A percentile compares a stretch with the other conserved stretches of the same genome.
These are phyloP conservation scores for Unio delphinus DNA, from an alignment of 2,888 invertebrate genomes.

Conservation along the genomic window DNA sequence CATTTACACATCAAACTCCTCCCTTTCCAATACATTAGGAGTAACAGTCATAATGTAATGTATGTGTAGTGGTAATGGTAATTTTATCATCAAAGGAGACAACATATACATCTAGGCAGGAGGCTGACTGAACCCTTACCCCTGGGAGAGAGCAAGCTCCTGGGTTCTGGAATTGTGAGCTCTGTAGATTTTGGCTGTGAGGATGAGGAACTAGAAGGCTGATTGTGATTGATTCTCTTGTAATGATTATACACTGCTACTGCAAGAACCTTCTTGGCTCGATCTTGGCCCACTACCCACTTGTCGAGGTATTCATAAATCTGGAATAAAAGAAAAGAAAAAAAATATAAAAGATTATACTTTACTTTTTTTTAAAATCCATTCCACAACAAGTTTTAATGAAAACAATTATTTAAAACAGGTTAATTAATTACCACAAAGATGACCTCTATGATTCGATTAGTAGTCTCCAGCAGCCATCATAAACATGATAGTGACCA, in stretches of 20 bases:
- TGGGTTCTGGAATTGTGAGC: neutral
- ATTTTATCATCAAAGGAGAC: neutral
- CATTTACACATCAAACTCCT: too few species aligned
- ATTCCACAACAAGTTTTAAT: too few species aligned
- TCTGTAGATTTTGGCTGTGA: conserved; percentile 8
- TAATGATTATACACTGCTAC: conserved; percentile 99
- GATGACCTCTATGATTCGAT: too few species aligned
- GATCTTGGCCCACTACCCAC: conserved; percentile 97
- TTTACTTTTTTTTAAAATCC: too few species aligned
- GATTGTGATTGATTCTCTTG: conserved; percentile 95
- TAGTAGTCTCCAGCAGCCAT: too few species aligned
- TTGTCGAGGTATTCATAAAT: conserved; percentile 96
- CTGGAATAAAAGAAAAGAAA: conserved; percentile 67
- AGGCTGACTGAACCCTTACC: conserved; percentile 15
- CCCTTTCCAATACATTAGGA: too few species aligned
- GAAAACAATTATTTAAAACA: too few species aligned
- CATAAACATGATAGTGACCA: too few species aligned
- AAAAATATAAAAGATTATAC: neutral
- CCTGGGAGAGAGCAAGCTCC: conserved; percentile 41
- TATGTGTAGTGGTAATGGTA: too few species aligned
- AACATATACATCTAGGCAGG: neutral
- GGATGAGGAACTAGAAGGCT: neutral
- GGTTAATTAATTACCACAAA: too few species aligned
- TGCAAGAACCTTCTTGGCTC: conserved; percentile 96
- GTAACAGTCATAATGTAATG: too few species aligned